These are phyloP conservation scores for Glandiceps talaboti DNA, from an alignment of 53 echinoderm and acorn worm species.

Conservation along the genomic window DNA sequence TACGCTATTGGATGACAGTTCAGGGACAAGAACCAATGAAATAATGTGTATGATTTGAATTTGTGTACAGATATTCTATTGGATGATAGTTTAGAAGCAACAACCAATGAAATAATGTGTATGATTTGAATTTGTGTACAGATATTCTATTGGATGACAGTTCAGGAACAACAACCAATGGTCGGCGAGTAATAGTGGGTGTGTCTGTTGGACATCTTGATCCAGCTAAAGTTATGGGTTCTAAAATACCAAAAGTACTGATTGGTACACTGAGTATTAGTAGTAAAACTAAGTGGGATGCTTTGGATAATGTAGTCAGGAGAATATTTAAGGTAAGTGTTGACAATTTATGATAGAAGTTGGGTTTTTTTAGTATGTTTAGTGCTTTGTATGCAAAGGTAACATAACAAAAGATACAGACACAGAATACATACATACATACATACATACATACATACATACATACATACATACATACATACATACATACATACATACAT, in stretches of 20 bases:
- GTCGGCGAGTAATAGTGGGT: slow-evolving; percentile 81
- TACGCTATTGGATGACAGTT: slow-evolving; percentile 83
- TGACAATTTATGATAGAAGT: too few relatives aligned
- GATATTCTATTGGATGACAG: slow-evolving; percentile 96
- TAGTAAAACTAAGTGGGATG: slow-evolving; percentile 98
- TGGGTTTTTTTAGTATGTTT: too few relatives aligned
- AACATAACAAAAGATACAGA: too few relatives aligned
- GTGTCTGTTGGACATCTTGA: slow-evolving; percentile 63
- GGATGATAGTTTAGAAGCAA: slow-evolving; percentile 60
- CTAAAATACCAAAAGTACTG: slow-evolving; percentile 49
- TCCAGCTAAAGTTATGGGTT: slow-evolving; percentile 19
- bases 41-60: too few relatives aligned
- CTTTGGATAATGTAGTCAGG: slow-evolving; percentile 92
- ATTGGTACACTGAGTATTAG: slow-evolving; percentile 97
- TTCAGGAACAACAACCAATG: slow-evolving; percentile 93
- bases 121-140: slow-evolving; percentile 4
- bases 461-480: too few relatives aligned
- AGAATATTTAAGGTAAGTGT: slow-evolving; percentile 95
- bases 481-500: too few relatives aligned
- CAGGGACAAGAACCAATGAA: background rate
- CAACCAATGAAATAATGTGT: background rate
- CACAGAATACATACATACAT: too few relatives aligned
- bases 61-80: slow-evolving; percentile 58
- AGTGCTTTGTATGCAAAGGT: too few relatives aligned
- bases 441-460: too few relatives aligned